Evolutionary conservation across 2,113 vertebrate genomes (phyloP), one percentile per base, ranked within the genome.

Genomic region (Machaerirhynchus nigripectus): DNA sequence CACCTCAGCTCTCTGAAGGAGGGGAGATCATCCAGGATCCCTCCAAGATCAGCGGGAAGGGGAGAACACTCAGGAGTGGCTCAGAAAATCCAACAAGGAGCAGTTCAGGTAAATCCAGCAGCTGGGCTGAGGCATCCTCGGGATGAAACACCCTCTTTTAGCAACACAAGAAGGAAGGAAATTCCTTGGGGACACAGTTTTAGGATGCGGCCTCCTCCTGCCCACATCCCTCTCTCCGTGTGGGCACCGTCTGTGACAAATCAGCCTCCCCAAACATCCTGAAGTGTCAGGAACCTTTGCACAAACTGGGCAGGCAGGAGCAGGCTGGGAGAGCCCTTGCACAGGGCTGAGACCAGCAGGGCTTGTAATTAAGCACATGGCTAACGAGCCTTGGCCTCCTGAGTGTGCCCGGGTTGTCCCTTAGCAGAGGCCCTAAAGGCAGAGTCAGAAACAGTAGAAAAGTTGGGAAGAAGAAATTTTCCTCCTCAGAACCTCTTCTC

Each of bases 181-280:
- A 47, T 31, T 26, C 28, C 44, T 20, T 5, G 33, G 27, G 46
- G 40, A 46, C 10, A 35, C 15, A 9, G 3, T 24, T 37, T 42
- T 23, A 19, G 57, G 40, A 44, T 2, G 11, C 17, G 37, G 46
- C 30, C 50, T 77, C 10, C 33, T 26, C 15, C 57, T 57, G 59
- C 9, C 37, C 59, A 13, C 28, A 19, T 37, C 20, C 50, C 15
- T 64, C n/a, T 61, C n/a, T 37, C 40, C 59, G 31, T 0, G 3
- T 7, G 11, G 52, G 46, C n/a, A 33, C 59, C 2, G 0, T 5
- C 40, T 8, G 20, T 13, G 49, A 21, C 3, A 80, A 24, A 27
- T 12, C n/a, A 13, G n/a, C 37, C 33, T 60, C 61, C 30, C 23
- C 21, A 68, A 46, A 81, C 1, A 22, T 17, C 33, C 64, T 42